Evolutionary conservation across 2,113 vertebrate species (phyloP).

Genomic region (Vombatus ursinus): DNA sequence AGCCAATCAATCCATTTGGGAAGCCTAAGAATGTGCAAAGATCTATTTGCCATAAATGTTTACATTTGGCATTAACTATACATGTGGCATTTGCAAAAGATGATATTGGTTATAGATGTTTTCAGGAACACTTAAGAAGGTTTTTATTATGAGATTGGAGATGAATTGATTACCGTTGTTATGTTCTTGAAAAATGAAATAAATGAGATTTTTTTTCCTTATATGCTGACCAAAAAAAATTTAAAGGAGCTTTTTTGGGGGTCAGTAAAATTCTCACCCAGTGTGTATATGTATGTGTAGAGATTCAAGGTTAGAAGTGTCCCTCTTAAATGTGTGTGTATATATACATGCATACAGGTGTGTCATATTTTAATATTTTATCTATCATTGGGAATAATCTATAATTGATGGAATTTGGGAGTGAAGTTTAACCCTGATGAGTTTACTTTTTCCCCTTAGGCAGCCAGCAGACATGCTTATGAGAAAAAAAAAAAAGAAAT

Average conservation of each 20-base stretch:
- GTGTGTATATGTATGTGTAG: background rate
- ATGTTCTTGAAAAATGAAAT: conserved; percentile 47
- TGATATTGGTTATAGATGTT: conserved; percentile 53
- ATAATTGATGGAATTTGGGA: background rate
- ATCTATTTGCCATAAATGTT: conserved; percentile 29
- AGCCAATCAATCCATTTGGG: conserved; percentile 11
- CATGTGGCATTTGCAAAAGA: conserved; percentile 60
- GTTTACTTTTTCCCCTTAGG: conserved; percentile 36
- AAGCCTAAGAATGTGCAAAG: conserved; percentile 21
- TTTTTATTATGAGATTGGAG: conserved; percentile 59
- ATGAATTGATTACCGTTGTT: conserved; percentile 42
- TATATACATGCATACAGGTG: background rate
- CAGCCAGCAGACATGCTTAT: background rate
- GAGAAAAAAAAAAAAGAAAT: background rate
- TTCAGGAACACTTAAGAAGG: conserved; percentile 44
- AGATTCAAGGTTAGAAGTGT: background rate
- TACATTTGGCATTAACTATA: conserved; percentile 56
- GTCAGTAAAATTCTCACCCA: background rate
- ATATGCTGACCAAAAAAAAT: conserved; percentile 40
- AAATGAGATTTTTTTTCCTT: background rate
- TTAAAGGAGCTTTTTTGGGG: background rate
- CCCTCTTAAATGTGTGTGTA: background rate
- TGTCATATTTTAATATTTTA: background rate
- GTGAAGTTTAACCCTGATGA: background rate
- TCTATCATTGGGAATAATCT: conserved; percentile 21